These are phyloP conservation scores for Pimpla rufipes DNA, from an alignment of 2,888 invertebrate species.

Conservation along the genomic window DNA sequence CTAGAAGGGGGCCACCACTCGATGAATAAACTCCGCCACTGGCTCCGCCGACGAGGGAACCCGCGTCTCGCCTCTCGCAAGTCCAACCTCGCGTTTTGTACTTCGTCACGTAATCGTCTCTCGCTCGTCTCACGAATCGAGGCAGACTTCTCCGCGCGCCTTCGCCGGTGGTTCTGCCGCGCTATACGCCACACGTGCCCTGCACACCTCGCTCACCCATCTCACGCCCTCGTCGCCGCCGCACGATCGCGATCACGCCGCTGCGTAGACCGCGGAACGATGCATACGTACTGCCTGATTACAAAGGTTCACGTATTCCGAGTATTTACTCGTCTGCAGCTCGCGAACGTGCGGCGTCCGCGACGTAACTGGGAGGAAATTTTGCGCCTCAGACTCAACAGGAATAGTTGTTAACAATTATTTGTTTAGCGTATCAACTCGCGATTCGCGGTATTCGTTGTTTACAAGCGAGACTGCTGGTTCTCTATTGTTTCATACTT, in stretches of 20 bases:
- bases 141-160: constrained; percentile 9
- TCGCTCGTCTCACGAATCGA: constrained; percentile 3
- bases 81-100: constrained; percentile 39
- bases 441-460: no score
- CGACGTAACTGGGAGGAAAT: background rate
- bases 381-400: background rate
- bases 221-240: constrained; percentile 10
- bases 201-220: constrained; percentile 32
- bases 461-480: background rate
- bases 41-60: constrained; percentile 63
- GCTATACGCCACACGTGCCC: constrained; percentile 7
- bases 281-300: background rate
- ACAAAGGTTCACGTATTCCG: background rate
- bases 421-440: background rate
- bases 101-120: constrained; percentile 46
- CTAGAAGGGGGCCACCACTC: constrained; percentile 55
- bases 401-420: background rate
- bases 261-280: constrained; percentile 25
- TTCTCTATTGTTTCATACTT: no score
- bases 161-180: background rate
- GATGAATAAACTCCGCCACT: constrained; percentile 43
- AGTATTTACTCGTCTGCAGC: background rate
- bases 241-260: constrained; percentile 26
- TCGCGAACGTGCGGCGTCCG: background rate
- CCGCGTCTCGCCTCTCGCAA: constrained; percentile 37